Percentiles rank a stretch among this genome's conserved stretches.
These are phyloP conservation scores for Leptinotarsa juncta DNA, from an alignment of 2,888 invertebrate genomes.

Conservation along the genomic window DNA sequence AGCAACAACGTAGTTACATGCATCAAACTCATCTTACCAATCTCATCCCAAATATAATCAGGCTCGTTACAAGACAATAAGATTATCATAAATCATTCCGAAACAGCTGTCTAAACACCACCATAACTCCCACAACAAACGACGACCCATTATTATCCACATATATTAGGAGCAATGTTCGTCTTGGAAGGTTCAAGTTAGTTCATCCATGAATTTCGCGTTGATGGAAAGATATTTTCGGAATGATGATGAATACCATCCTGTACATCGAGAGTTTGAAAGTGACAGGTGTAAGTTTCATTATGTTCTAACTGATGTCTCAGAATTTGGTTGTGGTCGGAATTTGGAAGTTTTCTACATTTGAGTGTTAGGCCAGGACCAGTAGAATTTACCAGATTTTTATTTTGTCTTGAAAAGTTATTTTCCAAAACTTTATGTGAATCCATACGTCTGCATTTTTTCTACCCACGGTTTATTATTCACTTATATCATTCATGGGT, in stretches of 20 bases:
- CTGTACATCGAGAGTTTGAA: slow-evolving; percentile 8
- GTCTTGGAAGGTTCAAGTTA: slow-evolving; percentile 17
- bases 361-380: no score
- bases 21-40: slow-evolving; percentile 46
- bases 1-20: slow-evolving; percentile 42
- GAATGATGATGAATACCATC: slow-evolving; percentile 15
- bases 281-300: background rate
- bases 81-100: slow-evolving; percentile 58
- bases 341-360: no score
- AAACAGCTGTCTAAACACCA: slow-evolving; percentile 56
- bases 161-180: slow-evolving; percentile 20
- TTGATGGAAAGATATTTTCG: slow-evolving; percentile 25
- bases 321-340: no score
- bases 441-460: no score
- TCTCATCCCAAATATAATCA: slow-evolving; percentile 52
- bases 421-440: no score
- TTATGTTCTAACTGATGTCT: background rate
- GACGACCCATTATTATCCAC: slow-evolving; percentile 21
- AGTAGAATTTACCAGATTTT: no score
- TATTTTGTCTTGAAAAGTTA: no score
- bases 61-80: slow-evolving; percentile 54
- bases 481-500: no score
- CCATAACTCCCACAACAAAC: slow-evolving; percentile 24
- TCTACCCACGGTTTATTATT: no score
- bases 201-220: slow-evolving; percentile 19